Evolutionary conservation across 1,140 invertebrate genomes (phyloP), one percentile per base, ranked within the genome.

Genomic region (Daktulosphaira vitifoliae): DNA sequence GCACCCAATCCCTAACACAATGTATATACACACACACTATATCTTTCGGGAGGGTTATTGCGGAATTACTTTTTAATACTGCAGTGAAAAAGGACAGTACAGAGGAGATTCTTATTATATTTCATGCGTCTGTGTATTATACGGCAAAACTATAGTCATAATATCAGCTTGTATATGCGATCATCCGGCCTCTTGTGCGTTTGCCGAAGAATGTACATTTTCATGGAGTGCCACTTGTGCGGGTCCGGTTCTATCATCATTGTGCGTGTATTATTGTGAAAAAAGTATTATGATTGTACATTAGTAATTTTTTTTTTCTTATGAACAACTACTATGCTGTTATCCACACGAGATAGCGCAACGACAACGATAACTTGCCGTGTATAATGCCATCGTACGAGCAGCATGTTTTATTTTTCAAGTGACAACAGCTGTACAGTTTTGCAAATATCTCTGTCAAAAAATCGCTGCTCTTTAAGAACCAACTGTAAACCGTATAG

Each of bases 1-100:
- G 54, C 39, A 59, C 39, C 16, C 54, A 59, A 59, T 59, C 39
- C 54, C 54, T 42, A 59, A 59, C 53, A 56, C 54, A 59, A 59
- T 59, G 39, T 59, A 59, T 44, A 25, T 13, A 44, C 8, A 48
- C 5, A 48, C 20, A 8, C 20, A 18, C 9, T 7, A 3, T 16
- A 42, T 42, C 8, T 56, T 23, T 15, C n/a, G n/a, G 9, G 23
- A 22, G 8, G 3, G 38, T 25, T 59, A 59, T 59, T 39, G 54
- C 54, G 16, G 54, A 59, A 59, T 59, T 59, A 59, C 18, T 25
- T 59, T 59, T 59, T 59, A 59, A 59, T 44, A 59, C 38, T 20
- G 42, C 18, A 59, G 54, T 29, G 25, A 3, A 59, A 56, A 26
- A 56, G 22, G 13, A 11, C 39, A 11, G 39, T 15, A 25, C 15